Base-by-base conservation (phyloP, 2,888 invertebrate species). In the Nudaria mundana region DNA sequence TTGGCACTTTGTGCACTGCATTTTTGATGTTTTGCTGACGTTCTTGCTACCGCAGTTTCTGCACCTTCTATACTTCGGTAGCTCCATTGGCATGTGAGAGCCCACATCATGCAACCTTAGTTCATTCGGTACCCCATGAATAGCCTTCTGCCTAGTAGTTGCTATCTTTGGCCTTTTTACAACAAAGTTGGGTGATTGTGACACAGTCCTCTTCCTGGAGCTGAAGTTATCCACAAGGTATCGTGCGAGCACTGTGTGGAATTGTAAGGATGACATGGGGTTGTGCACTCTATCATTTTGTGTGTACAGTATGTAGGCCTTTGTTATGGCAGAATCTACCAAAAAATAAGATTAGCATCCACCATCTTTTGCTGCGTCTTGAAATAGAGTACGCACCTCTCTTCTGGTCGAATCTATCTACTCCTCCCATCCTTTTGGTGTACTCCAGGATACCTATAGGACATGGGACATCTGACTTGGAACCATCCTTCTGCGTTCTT, bases 331-430 rank as follows among this genome's bases (percentile, higher is more conserved):
- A 28, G 35, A 12, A 30, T 40, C 29, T 5, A 40, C 20, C 16
- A 39, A 16, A 34, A 40, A 40, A 16, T 33, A 40, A 40, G 12
- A 40, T 40, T 16, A 33, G 40, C 20, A 33, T 23, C 33, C 40
- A 34, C 40, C 34, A 40, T 16, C 30, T 37, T 23, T 22, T 23
- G 23, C 43, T 49, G 14, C 33, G 16, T 23, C 43, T 40, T 18
- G 39, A 41, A 22, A 54, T 32, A 26, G 47, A 32, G 36, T 56
- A 56, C 2, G 51, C 30, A 5, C 33, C 41, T 23, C 44, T 32
- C 28, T 36, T 37, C 20, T 51, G 56, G 24, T 52, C 56, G 37
- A 57, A 54, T 7, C 50, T 40, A 20, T 51, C 52, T 6, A 47
- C 48, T 13, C 50, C 48, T 4, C 44, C 48, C 53, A 46, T 30